Evolutionary conservation across 2,113 vertebrate species (phyloP), one percentile per base, ranked within the genome.

Genomic region (Pseudorectes ferrugineus): DNA sequence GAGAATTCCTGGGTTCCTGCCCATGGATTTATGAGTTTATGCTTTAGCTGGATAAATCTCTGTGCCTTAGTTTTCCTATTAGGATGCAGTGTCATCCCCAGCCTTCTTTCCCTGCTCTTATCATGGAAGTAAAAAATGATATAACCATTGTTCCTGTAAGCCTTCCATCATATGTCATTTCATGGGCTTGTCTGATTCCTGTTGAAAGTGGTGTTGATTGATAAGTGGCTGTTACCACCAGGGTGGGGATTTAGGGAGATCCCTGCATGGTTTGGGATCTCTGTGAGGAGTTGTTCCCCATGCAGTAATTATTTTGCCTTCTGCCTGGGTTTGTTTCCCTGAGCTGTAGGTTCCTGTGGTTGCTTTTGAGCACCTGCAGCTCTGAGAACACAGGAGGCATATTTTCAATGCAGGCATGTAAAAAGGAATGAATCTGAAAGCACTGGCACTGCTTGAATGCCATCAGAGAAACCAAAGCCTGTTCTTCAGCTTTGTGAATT

Each of bases 1-100:
- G 78, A 86, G 75, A 80, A 92, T 93, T 95, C 52, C 79, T 94
- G 94, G 72, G 59, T 71, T 76, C 59, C 55, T 93, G 93, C 89
- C 93, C 57, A 16, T 1, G 3, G 78, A 61, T 88, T 93, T 94
- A 89, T 55, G 88, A 92, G 88, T 67, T 83, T 36, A 11, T 85
- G 26, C 52, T 94, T 95, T 45, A 92, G 40, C 67, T 74, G 67
- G 59, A 63, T 88, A 62, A 85, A 70, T 63, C 43, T 66, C 55
- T 49, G 63, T 5, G 74, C 88, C 90, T 95, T 88, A 59, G 85
- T 86, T 92, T 94, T 91, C 48, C 79, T 43, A 51, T 67, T 4
- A 49, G 59, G 78, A 77, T 73, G 46, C 24, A 49, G 71, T 59
- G 36, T 88, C 55, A 19, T 62, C 54, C 48, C 29, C 62, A 70